Evolutionary conservation across 1,140 invertebrate genomes (phyloP), one percentile per base, ranked within the genome.

Genomic region (Gonioctena quinquepunctata): DNA sequence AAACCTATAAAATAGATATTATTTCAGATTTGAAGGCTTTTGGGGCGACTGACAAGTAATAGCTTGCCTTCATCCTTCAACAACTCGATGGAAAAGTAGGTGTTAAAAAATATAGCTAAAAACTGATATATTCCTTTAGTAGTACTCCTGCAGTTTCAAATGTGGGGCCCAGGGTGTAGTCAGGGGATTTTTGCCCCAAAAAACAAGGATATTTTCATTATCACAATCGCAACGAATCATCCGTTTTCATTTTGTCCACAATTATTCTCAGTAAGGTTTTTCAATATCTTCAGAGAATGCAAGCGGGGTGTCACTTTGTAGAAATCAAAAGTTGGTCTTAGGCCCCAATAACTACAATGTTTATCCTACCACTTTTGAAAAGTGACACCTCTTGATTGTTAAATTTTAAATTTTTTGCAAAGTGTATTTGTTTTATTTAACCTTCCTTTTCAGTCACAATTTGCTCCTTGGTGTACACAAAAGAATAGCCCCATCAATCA

Each of bases 11-110:
- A 74, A 68, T 77, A 74, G 75, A 74, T 83, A 83, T 81, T 82
- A 77, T 90, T 91, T 79, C 85, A 97, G 96, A 98, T 89, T 86
- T 99, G 72, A 98, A 98, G 85, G 96, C 96, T 27, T 99, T 98
- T 85, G 97, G 98, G 96, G 69, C 88, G 97, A 65, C 85, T 99
- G 2, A 98, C 96, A 99, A 89, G 95, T 99, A n/a, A 96, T 98
- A 81, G 90, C 92, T 74, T 95, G 94, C 83, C 88, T 97, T 69
- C 94, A 96, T 80, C 96, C 96, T 59, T 90, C 94, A 57, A 96
- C 96, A 64, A 89, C 91, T 72, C 88, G 95, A 86, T 99, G 96
- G 96, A 90, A 96, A 90, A 92, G 94, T 96, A 88, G 86, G 87
- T 69, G 62, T 50, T 11, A n/a, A 42, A 42, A 13, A 42, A n/a